A percentile compares a stretch with the other conserved stretches of the same genome.
phyloP scores from a whole-genome alignment of 2,888 invertebrate genomes.

The Gerosis bhagava region DNA sequence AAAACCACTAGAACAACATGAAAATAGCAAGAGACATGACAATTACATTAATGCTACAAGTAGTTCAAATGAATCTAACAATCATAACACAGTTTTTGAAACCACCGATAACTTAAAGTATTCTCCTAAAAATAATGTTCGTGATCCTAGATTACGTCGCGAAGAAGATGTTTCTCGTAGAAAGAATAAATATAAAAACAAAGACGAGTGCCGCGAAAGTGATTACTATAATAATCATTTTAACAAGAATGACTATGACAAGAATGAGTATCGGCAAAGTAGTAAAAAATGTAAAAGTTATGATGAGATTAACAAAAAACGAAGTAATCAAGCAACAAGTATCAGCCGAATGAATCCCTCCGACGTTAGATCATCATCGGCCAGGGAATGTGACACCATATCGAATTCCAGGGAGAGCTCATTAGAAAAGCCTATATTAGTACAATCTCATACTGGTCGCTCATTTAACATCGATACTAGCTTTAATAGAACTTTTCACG shows the following conservation, averaged over 20 bases:
- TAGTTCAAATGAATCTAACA: too few relatives aligned
- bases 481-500: conserved; percentile 61
- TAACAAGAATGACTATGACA: conserved; percentile 35
- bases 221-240: conserved; percentile 38
- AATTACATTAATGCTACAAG: too few relatives aligned
- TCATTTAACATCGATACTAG: conserved; percentile 69
- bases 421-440: conserved; percentile 37
- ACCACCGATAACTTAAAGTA: too few relatives aligned
- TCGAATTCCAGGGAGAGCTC: conserved; percentile 3
- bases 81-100: too few relatives aligned
- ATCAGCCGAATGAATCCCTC: conserved; percentile 35
- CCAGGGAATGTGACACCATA: conserved; percentile 28
- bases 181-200: conserved; percentile 38
- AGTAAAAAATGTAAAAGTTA: conserved; percentile 36
- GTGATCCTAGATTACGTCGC: conserved; percentile 59
- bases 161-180: conserved; percentile 34
- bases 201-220: too few relatives aligned
- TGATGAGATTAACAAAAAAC: conserved; percentile 36
- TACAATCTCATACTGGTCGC: conserved; percentile 48
- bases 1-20: too few relatives aligned
- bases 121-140: conserved; percentile 53
- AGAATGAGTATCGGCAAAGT: too few relatives aligned
- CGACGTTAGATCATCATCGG: conserved; percentile 30
- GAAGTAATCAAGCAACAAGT: conserved; percentile 37
- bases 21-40: too few relatives aligned